A percentile compares a stretch with the other conserved stretches of the same genome.
phyloP scores from a whole-genome alignment of 2,888 invertebrate species.

The Caenorhabditis afra region DNA sequence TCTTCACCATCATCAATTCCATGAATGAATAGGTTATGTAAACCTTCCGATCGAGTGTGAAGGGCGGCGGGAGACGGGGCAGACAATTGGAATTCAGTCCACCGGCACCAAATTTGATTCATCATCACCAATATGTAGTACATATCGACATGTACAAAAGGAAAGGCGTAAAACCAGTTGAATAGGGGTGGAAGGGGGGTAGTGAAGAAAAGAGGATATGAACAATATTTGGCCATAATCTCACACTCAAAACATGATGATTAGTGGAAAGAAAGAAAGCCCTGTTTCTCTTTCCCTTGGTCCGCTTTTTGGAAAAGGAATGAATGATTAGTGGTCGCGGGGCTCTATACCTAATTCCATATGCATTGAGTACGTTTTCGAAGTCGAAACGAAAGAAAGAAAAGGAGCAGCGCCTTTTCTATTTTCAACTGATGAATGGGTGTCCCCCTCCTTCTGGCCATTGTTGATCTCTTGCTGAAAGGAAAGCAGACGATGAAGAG shows the following conservation, averaged over 20 bases:
- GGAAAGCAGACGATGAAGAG: not conserved
- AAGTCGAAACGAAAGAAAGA: too few relatives aligned
- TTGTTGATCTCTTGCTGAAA: not conserved
- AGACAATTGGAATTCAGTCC: conserved; percentile 42
- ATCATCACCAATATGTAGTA: conserved; percentile 12
- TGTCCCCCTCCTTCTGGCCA: too few relatives aligned
- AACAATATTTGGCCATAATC: conserved; percentile 22
- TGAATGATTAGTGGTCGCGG: conserved; percentile 33
- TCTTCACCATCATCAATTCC: not conserved
- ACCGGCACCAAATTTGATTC: conserved; percentile 47
- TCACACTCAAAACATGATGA: conserved; percentile 14
- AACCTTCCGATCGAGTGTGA: conserved; percentile 5
- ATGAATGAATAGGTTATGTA: conserved; percentile 10
- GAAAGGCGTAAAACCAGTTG: conserved; percentile 28
- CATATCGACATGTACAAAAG: not conserved
- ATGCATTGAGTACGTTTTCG: conserved; percentile 46
- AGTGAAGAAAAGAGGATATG: conserved; percentile 15
- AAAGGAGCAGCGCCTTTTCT: conserved; percentile 11
- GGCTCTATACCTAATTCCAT: conserved; percentile 35
- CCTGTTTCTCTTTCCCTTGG: not conserved
- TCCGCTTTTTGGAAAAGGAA: too few relatives aligned
- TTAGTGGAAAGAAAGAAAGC: conserved; percentile 1
- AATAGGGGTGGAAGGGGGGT: conserved; percentile 11
- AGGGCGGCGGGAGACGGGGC: not conserved
- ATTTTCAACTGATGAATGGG: conserved; percentile 27